Base-by-base conservation (phyloP, 2,888 invertebrate species). In the Halictus ligatus region DNA sequence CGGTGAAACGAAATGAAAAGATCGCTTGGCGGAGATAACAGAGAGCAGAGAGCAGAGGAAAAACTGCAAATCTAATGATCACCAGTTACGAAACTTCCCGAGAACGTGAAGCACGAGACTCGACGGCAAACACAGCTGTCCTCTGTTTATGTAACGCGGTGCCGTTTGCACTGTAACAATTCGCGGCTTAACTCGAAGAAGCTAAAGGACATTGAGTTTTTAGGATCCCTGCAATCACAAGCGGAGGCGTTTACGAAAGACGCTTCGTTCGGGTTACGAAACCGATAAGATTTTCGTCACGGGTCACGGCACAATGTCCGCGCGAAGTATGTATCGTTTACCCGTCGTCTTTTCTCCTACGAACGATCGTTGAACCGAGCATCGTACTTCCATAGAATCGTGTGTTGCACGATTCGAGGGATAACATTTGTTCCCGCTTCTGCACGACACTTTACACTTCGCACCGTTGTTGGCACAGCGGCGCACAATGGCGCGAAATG, bases 391-490 rank as follows among this genome's bases (percentile, higher is more conserved):
- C 29, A 64, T 29, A 7, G 15, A 64, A 64, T 29, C 18, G 60
- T 21, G 18, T 35, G n/a, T 69, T n/a, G 48, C 25, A 46, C 50
- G 35, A 69, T 18, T 10, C 6, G 77, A 29, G 15, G 25, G 50
- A 77, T 69, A 69, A 69, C 15, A 64, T 77, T 50, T 50, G 46
- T 77, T 69, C 50, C 21, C 35, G 12, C n/a, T 25, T 25, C 10
- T 48, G 15, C 15, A 29, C 29, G 29, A 67, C 35, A 60, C 64
- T 29, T 29, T 64, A 29, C 64, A 64, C 64, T 29, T 25, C 29
- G 64, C 54, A 60, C 25, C 5, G 25, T 25, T 13, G 18, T 21
- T 60, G 25, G 46, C 64, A 64, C 43, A 25, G n/a, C 25, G 35
- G 13, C 64, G 72, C 78, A 60, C 25, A 35, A 35, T 29, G 4